A percentile compares a stretch with the other conserved stretches of the same genome.
Evolutionary conservation across 2,797 vertebrate species (phyloP).

Genomic region (Siniperca scherzeri): DNA sequence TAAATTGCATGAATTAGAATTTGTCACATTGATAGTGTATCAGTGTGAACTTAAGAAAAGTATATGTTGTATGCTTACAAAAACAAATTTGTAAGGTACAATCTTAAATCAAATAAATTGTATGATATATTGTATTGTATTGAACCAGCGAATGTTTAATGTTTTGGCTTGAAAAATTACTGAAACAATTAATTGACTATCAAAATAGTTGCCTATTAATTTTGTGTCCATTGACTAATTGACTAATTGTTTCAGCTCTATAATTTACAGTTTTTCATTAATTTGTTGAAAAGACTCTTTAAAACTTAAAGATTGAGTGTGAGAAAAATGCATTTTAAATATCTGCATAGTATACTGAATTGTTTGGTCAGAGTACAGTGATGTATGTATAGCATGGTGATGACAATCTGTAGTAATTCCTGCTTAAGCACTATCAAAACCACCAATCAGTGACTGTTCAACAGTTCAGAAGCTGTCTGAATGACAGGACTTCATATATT

Average conservation of each 20-base stretch:
- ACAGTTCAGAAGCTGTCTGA: background rate
- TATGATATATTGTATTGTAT: no score
- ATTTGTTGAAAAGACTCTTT: background rate
- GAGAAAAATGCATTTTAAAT: background rate
- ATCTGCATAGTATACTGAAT: background rate
- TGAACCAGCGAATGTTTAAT: background rate
- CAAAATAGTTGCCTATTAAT: background rate
- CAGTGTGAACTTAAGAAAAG: background rate
- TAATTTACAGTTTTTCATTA: background rate
- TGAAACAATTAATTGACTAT: background rate
- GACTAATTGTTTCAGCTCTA: background rate
- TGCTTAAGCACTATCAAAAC: background rate
- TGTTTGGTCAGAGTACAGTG: background rate
- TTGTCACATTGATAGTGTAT: slow-evolving; percentile 4
- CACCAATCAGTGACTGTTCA: background rate
- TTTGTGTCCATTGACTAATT: background rate
- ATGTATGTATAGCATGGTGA: background rate
- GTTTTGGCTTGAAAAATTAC: background rate
- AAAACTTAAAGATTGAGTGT: background rate
- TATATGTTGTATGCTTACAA: background rate
- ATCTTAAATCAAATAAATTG: background rate
- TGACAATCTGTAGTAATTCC: background rate
- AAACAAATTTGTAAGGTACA: background rate
- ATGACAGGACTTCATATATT: background rate
- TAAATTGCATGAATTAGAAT: background rate